phyloP scores from a whole-genome alignment of 2,888 invertebrate species.

The Achlya flavicornis region DNA sequence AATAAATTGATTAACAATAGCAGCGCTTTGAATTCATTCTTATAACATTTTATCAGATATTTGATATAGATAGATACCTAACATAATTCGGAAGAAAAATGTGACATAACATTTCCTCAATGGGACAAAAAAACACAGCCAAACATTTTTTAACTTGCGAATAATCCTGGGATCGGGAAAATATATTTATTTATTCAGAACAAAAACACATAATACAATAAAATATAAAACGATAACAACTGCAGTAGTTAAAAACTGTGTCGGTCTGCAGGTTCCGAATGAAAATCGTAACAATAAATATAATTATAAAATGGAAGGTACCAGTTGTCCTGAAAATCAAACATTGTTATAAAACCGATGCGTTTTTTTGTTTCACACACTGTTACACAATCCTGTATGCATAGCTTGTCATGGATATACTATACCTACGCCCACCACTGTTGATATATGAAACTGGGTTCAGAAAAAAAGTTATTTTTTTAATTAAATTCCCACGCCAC shows the following conservation, averaged over 20 bases:
- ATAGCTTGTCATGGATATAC: neutral
- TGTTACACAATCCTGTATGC: no score
- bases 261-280: no score
- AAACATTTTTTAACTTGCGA: no score
- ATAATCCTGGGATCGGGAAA: no score
- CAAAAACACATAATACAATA: no score
- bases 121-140: no score
- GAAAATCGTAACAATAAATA: no score
- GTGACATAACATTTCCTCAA: neutral
- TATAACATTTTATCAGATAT: neutral
- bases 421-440: neutral
- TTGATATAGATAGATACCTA: neutral
- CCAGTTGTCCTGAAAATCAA: neutral
- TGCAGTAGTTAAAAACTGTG: no score
- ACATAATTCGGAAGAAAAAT: neutral
- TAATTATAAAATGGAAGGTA: no score
- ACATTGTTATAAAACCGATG: no score
- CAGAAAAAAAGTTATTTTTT: neutral
- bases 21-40: neutral
- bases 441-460: neutral
- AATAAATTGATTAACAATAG: neutral
- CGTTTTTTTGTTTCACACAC: neutral
- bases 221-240: no score
- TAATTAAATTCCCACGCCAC: slow-evolving; percentile 1
- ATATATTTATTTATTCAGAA: no score